Evolutionary conservation across 2,888 invertebrate genomes (phyloP).

Genomic region (Nomada flava): DNA sequence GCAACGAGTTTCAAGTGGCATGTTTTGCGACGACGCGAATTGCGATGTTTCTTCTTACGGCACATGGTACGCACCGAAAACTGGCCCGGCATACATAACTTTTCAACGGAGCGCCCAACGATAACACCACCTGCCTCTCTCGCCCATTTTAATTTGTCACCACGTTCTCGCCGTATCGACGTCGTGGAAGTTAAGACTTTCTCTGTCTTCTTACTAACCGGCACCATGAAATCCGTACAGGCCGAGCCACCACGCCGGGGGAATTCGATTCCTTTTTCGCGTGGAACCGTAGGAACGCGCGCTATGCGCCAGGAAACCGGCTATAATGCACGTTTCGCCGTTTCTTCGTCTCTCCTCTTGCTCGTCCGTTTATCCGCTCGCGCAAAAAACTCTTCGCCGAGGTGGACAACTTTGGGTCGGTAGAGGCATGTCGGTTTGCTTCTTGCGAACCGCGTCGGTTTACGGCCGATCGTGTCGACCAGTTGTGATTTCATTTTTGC

Average conservation of each 20-base stretch:
- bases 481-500: no score
- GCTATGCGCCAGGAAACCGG: slow-evolving; percentile 41
- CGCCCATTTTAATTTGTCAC: slow-evolving; percentile 73
- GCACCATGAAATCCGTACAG: slow-evolving; percentile 46
- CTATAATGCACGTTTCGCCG: slow-evolving; percentile 13
- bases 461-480: no score
- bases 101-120: slow-evolving; percentile 45
- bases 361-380: neutral
- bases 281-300: slow-evolving; percentile 32
- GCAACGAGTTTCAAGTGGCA: slow-evolving; percentile 8
- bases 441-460: neutral
- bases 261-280: slow-evolving; percentile 52
- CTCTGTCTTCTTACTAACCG: slow-evolving; percentile 48
- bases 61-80: slow-evolving; percentile 30
- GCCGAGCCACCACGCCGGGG: neutral
- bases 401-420: slow-evolving; percentile 1
- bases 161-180: slow-evolving; percentile 51
- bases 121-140: slow-evolving; percentile 64
- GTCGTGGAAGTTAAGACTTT: slow-evolving; percentile 57
- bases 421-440: neutral
- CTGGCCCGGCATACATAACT: slow-evolving; percentile 57
- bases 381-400: slow-evolving; percentile 26
- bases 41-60: slow-evolving; percentile 37
- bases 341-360: neutral
- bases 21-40: slow-evolving; percentile 40